These are phyloP conservation scores for Lycaena phlaeas DNA, from an alignment of 2,888 invertebrate genomes.

Conservation along the genomic window DNA sequence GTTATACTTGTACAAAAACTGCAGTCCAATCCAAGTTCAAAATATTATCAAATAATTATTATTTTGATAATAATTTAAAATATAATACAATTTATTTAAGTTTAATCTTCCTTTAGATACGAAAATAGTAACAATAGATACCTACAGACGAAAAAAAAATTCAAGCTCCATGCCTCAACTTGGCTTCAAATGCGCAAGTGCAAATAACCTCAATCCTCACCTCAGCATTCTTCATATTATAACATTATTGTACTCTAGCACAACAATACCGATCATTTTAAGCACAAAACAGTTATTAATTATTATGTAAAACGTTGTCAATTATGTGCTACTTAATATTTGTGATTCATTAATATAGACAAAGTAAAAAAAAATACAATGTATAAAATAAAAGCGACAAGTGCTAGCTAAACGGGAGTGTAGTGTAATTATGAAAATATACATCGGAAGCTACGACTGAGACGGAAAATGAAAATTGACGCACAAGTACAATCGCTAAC, in stretches of 20 bases:
- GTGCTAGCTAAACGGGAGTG: conserved; percentile 22
- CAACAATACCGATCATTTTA: conserved; percentile 28
- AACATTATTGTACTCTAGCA: conserved; percentile 30
- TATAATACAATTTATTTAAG: too few relatives aligned
- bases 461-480: conserved; percentile 63
- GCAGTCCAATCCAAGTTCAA: too few relatives aligned
- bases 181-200: conserved; percentile 50
- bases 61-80: too few relatives aligned
- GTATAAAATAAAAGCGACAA: conserved; percentile 13
- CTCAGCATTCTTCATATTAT: conserved; percentile 46
- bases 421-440: conserved; percentile 39
- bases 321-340: conserved; percentile 7
- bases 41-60: too few relatives aligned
- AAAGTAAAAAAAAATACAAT: conserved; percentile 13
- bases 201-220: conserved; percentile 67
- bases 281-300: conserved; percentile 19
- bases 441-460: conserved; percentile 38
- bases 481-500: conserved; percentile 60
- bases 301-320: conserved; percentile 15
- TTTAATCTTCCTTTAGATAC: too few relatives aligned
- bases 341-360: conserved; percentile 3
- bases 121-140: too few relatives aligned
- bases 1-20: too few relatives aligned
- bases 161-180: neutral
- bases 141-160: neutral